phyloP scores from a whole-genome alignment of 2,797 vertebrate species.

The Dipus sagitta region DNA sequence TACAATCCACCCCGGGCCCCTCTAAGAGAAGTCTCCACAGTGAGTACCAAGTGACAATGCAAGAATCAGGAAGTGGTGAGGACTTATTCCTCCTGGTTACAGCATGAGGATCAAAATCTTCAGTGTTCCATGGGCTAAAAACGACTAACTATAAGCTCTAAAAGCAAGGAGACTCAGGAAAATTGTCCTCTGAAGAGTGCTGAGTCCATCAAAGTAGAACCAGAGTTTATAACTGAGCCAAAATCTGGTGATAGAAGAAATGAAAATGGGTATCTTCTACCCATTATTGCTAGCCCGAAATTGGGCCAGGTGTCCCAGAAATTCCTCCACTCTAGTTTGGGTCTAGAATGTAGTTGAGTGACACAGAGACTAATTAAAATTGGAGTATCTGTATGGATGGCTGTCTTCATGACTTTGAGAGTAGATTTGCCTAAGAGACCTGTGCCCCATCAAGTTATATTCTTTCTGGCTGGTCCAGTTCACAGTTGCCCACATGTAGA shows the following conservation, averaged over 20 bases:
- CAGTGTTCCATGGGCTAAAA: background rate
- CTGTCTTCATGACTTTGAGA: background rate
- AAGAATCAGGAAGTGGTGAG: background rate
- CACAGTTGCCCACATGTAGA: background rate
- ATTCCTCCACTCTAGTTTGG: background rate
- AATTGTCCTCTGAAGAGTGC: background rate
- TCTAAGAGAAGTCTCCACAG: background rate
- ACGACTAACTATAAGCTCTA: background rate
- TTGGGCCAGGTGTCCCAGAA: background rate
- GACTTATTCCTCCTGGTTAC: background rate
- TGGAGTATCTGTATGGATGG: background rate
- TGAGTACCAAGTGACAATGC: background rate
- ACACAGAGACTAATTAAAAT: background rate
- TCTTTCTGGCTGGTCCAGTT: constrained; percentile 45
- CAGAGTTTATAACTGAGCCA: background rate
- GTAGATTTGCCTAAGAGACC: background rate
- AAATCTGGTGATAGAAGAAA: background rate
- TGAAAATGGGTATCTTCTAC: background rate
- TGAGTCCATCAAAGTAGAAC: background rate
- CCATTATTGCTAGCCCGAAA: background rate
- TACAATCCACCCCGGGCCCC: background rate
- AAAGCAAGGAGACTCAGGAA: background rate
- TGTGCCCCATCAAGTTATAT: background rate
- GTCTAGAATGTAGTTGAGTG: background rate
- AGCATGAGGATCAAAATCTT: background rate